Evolutionary conservation across 1,140 invertebrate genomes (phyloP).

Genomic region (Lanistes nyassanus): DNA sequence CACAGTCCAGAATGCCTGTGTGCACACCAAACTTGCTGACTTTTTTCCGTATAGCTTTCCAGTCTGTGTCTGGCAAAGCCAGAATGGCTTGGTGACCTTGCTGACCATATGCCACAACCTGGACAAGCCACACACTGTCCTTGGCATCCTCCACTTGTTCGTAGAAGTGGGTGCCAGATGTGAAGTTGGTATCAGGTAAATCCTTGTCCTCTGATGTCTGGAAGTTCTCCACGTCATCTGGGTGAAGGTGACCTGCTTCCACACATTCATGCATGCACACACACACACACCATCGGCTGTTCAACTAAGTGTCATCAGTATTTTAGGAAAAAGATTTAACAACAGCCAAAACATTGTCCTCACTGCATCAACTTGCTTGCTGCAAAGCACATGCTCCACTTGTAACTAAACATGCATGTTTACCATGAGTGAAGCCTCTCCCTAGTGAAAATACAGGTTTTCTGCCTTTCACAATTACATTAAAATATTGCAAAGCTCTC

Average conservation of each 20-base stretch:
- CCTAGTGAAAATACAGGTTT: no score
- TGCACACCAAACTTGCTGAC: slow-evolving; percentile 69
- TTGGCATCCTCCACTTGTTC: slow-evolving; percentile 72
- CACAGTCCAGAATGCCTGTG: slow-evolving; percentile 70
- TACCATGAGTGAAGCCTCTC: no score
- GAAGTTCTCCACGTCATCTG: slow-evolving; percentile 53
- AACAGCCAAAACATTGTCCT: neutral
- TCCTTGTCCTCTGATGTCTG: slow-evolving; percentile 31
- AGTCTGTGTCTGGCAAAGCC: slow-evolving; percentile 48
- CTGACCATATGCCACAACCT: slow-evolving; percentile 55
- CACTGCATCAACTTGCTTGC: no score
- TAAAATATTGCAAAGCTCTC: no score
- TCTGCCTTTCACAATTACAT: no score
- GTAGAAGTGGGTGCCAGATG: slow-evolving; percentile 69
- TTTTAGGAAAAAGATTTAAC: neutral
- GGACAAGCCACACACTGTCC: slow-evolving; percentile 72
- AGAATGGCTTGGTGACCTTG: neutral
- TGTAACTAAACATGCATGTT: no score
- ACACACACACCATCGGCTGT: neutral
- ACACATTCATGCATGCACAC: neutral
- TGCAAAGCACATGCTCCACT: no score
- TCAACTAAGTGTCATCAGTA: neutral
- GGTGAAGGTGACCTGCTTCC: slow-evolving; percentile 57
- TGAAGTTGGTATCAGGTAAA: slow-evolving; percentile 66
- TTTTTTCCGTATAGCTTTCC: slow-evolving; percentile 66